Percentiles rank a stretch among this genome's conserved stretches.
Conservation (phyloP, 2,888 invertebrate species). For the Cataglyphis cursor region DNA sequence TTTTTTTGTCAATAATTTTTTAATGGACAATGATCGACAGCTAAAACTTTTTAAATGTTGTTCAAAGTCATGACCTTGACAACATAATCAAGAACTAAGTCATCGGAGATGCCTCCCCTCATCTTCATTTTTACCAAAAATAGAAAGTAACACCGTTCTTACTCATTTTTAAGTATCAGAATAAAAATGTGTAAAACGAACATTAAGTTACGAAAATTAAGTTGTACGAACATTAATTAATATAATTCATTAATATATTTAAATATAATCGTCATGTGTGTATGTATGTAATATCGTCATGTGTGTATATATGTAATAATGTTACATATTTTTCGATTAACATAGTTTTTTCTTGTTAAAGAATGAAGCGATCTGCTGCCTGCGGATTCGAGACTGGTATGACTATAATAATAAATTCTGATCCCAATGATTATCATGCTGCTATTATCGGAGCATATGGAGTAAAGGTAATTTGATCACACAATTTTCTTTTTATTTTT, state of each 20-base stretch:
- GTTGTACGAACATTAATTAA: background rate
- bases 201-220: background rate
- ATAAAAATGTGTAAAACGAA: background rate
- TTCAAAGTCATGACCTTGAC: no score
- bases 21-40: no score
- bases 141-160: background rate
- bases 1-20: no score
- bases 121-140: no score
- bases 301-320: background rate
- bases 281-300: background rate
- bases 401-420: constrained; percentile 88
- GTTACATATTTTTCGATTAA: background rate
- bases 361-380: constrained; percentile 88
- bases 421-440: constrained; percentile 89
- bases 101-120: no score
- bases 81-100: no score
- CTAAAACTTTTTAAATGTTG: no score
- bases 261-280: background rate
- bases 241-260: background rate
- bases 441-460: constrained; percentile 89
- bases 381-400: constrained; percentile 91
- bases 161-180: background rate
- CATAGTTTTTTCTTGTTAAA: constrained; percentile 35
- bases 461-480: constrained; percentile 87
- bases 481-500: background rate